A percentile compares a stretch with the other conserved stretches of the same genome.
Evolutionary conservation across 2,113 vertebrate genomes (phyloP).

Genomic region (Pavo muticus): DNA sequence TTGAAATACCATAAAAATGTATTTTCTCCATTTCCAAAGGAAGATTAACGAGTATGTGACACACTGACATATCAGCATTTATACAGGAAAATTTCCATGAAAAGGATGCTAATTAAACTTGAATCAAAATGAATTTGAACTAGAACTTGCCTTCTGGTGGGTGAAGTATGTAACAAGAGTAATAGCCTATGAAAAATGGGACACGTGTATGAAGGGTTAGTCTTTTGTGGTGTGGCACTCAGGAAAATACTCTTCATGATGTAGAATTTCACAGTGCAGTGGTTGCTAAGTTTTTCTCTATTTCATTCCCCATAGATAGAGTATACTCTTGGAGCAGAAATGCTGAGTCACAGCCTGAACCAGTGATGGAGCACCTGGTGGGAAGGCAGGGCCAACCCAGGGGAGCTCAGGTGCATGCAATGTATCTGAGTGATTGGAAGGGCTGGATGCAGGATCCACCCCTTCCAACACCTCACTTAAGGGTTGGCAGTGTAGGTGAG

Average conservation of each 20-base stretch:
- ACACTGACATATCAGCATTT: not conserved
- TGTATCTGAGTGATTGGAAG: too few species aligned
- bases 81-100: not conserved
- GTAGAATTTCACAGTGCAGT: not conserved
- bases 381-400: too few species aligned
- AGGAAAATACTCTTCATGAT: not conserved
- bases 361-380: too few species aligned
- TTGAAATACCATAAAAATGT: not conserved
- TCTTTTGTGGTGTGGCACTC: not conserved
- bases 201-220: not conserved
- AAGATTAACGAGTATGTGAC: not conserved
- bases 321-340: not conserved
- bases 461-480: too few species aligned
- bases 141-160: not conserved
- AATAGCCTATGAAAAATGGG: not conserved
- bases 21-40: not conserved
- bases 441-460: too few species aligned
- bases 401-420: too few species aligned
- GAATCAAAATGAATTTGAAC: not conserved
- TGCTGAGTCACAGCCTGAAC: too few species aligned
- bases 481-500: too few species aligned
- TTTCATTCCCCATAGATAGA: not conserved
- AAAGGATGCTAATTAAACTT: not conserved
- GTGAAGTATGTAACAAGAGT: not conserved
- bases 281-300: not conserved